Conservation (phyloP, 2,888 invertebrate genomes). For the Drosophila suboccidentalis region DNA sequence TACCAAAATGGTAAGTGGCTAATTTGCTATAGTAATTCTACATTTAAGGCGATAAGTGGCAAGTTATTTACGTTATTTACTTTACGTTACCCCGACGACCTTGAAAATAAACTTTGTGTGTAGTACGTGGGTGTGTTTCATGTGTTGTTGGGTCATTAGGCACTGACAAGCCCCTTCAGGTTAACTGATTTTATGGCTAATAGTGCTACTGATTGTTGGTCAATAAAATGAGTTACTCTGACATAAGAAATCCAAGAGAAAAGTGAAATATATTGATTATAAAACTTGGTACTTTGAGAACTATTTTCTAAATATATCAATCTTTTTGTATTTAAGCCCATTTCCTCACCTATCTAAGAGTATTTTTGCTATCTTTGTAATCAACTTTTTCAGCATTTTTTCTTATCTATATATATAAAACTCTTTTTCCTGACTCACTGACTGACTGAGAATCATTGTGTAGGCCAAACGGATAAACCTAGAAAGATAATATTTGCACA, state of each 20-base stretch:
- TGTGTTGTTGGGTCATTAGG: conserved; percentile 18
- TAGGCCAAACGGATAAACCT: no score
- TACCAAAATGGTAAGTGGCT: conserved; percentile 69
- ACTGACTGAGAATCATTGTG: no score
- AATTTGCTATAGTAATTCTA: conserved; percentile 7
- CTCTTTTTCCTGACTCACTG: no score
- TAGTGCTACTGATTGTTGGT: background rate
- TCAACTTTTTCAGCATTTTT: no score
- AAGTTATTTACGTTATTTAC: conserved; percentile 14
- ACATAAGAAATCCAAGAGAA: background rate
- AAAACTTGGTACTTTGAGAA: background rate
- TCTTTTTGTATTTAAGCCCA: background rate
- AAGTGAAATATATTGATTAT: background rate
- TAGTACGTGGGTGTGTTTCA: conserved; percentile 10
- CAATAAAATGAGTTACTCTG: conserved; percentile 1
- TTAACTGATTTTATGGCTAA: conserved; percentile 20
- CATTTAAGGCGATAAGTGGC: conserved; percentile 24
- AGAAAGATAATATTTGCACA: no score
- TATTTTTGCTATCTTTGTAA: no score
- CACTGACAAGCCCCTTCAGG: conserved; percentile 34
- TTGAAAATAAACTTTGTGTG: conserved; percentile 26
- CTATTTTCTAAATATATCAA: background rate
- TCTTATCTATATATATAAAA: background rate
- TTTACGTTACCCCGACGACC: conserved; percentile 24
- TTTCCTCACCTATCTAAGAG: no score